These are phyloP conservation scores for Eurytoma californica DNA, from an alignment of 2,888 invertebrate genomes.

Conservation along the genomic window DNA sequence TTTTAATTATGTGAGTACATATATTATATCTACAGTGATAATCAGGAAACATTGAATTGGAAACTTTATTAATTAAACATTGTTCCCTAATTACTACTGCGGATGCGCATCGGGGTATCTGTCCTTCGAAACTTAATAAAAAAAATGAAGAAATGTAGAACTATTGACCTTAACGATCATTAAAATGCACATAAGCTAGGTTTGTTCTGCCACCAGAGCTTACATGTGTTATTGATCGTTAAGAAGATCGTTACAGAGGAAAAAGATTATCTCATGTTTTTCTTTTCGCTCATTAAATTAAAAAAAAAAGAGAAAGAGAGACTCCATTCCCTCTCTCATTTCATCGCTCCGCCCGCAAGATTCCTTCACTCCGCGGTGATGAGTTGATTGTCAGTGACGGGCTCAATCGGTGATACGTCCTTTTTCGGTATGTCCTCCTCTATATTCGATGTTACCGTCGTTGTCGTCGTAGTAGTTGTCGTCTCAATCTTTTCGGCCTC, in stretches of 20 bases:
- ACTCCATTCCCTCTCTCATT: neutral
- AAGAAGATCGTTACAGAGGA: slow-evolving; percentile 24
- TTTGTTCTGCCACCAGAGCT: slow-evolving; percentile 47
- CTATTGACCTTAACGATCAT: slow-evolving; percentile 55
- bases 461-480: slow-evolving; percentile 66
- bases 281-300: slow-evolving; percentile 49
- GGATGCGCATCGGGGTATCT: slow-evolving; percentile 56
- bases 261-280: slow-evolving; percentile 42
- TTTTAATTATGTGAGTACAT: slow-evolving; percentile 48
- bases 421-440: slow-evolving; percentile 75
- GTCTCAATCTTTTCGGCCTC: slow-evolving; percentile 57
- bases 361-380: slow-evolving; percentile 69
- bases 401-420: slow-evolving; percentile 76
- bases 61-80: slow-evolving; percentile 12
- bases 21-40: slow-evolving; percentile 47
- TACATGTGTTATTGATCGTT: neutral
- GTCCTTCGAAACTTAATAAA: slow-evolving; percentile 55
- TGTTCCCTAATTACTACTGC: slow-evolving; percentile 55
- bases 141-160: slow-evolving; percentile 51
- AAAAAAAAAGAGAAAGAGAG: slow-evolving; percentile 35
- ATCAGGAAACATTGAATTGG: too few relatives aligned
- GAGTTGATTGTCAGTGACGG: slow-evolving; percentile 71
- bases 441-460: slow-evolving; percentile 65
- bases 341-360: slow-evolving; percentile 5
- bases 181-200: slow-evolving; percentile 52